Conservation (phyloP, 1,140 invertebrate genomes). For the Brachionus plicatilis region DNA sequence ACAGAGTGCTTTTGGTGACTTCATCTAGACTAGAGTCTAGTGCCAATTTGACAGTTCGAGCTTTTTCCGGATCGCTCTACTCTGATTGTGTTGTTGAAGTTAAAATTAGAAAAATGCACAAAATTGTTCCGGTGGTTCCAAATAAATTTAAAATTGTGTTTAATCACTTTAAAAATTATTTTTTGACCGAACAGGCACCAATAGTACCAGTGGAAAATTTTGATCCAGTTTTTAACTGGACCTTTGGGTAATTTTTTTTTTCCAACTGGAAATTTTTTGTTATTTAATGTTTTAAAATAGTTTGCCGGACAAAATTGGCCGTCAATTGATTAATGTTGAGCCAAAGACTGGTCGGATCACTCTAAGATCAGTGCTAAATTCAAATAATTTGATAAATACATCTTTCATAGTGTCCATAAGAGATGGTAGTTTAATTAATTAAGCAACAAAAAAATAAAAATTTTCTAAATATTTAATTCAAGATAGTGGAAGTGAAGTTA, state of each 20-base stretch:
- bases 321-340: background rate
- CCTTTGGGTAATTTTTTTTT: constrained; percentile 11
- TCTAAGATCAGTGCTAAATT: background rate
- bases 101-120: background rate
- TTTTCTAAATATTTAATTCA: background rate
- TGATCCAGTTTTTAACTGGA: constrained; percentile 1
- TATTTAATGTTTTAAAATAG: background rate
- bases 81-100: background rate
- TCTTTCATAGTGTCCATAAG: background rate
- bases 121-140: background rate
- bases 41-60: background rate
- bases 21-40: background rate
- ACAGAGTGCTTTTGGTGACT: background rate
- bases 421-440: background rate
- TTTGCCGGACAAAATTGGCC: background rate
- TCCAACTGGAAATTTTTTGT: background rate
- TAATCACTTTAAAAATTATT: constrained; percentile 34
- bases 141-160: constrained; percentile 15
- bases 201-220: background rate
- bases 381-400: constrained; percentile 19
- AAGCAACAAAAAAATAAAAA: too few relatives aligned
- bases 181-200: constrained; percentile 8
- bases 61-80: background rate
- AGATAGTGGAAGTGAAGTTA: background rate
- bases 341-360: background rate